Evolutionary conservation across 2,888 invertebrate genomes (phyloP).

Genomic region (Cataglyphis altisquamis): DNA sequence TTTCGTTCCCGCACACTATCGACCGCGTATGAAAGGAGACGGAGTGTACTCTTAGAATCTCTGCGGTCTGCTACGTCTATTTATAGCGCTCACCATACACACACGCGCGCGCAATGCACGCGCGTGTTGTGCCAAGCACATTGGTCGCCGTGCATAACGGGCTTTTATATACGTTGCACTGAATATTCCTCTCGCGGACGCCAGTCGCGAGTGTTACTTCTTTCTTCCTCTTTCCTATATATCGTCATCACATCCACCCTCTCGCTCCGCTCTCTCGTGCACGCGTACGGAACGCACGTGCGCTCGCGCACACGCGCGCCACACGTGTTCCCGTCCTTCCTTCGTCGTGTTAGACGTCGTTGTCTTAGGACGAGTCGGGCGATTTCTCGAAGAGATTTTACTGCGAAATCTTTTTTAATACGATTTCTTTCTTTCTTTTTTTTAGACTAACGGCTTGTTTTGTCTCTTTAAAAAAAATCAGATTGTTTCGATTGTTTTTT

Average conservation of each 20-base stretch:
- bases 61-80: slow-evolving; percentile 78
- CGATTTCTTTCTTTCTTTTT: too few relatives aligned
- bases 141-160: slow-evolving; percentile 74
- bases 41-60: slow-evolving; percentile 67
- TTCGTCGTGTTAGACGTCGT: slow-evolving; percentile 19
- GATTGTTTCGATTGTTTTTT: not conserved
- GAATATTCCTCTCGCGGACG: slow-evolving; percentile 69
- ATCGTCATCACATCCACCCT: slow-evolving; percentile 10
- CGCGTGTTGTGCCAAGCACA: slow-evolving; percentile 36
- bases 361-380: slow-evolving; percentile 31
- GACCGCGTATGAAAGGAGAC: slow-evolving; percentile 50
- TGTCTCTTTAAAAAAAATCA: too few relatives aligned
- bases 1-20: slow-evolving; percentile 54
- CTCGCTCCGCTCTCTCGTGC: slow-evolving; percentile 49
- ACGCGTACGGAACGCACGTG: slow-evolving; percentile 70
- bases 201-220: not conserved
- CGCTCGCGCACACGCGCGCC: slow-evolving; percentile 50
- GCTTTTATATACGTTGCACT: slow-evolving; percentile 75
- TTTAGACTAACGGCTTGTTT: too few relatives aligned
- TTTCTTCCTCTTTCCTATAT: not conserved
- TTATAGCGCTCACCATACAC: slow-evolving; percentile 74
- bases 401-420: too few relatives aligned
- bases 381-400: slow-evolving; percentile 8
- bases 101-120: slow-evolving; percentile 62
- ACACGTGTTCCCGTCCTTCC: slow-evolving; percentile 34